Base-by-base conservation (phyloP, 2,113 vertebrate species). In the Anolis sagrei region DNA sequence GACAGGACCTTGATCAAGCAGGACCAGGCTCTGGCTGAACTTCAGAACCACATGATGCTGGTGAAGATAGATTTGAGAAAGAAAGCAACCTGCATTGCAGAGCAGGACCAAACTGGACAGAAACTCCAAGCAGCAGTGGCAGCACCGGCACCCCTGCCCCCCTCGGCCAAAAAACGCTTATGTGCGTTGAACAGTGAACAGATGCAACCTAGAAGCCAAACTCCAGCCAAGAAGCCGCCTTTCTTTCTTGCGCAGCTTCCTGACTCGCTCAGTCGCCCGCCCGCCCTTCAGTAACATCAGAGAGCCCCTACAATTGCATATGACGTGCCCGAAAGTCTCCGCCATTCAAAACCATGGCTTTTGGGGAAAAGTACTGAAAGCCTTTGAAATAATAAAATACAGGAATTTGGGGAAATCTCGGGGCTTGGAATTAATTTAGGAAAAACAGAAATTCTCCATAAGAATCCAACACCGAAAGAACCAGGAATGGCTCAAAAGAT, bases 11-110 rank as follows among this genome's bases (percentile, higher is more conserved):
- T 99, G 29, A 89, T 90, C 64, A 98, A 97, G 95, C 99, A 99
- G 99, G 98, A 97, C 93, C 98, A 99, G 93, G 97, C 98, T 25
- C 91, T 99, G 90, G 96, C 97, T 93, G 98, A 99, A 92, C 97
- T 99, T 44, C 98, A 99, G 91, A 99, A 98, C 36, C 96, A 97
- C 89, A 96, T 99, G 95, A 93, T 95, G 88, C 94, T 99, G 84
- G 97, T 99, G 44, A 99, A 98, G 93, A 95, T 98, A 44, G 98
- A 99, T 85, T 93, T 99, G 81, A 95, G 96, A 87, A 97, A 95
- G 88, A 98, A 98, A 90, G 97, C 95, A 0, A 94, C 97, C 69
- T 96, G 95, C 80, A 97, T 98, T 21, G 95, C 96, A 1, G 97
- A 97, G 85, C 96, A 96, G 87, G 96, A 97, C 58, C 94, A 97